A percentile compares a stretch with the other conserved stretches of the same genome.
phyloP scores from a whole-genome alignment of 2,113 vertebrate species.

The Labrus mixtus region DNA sequence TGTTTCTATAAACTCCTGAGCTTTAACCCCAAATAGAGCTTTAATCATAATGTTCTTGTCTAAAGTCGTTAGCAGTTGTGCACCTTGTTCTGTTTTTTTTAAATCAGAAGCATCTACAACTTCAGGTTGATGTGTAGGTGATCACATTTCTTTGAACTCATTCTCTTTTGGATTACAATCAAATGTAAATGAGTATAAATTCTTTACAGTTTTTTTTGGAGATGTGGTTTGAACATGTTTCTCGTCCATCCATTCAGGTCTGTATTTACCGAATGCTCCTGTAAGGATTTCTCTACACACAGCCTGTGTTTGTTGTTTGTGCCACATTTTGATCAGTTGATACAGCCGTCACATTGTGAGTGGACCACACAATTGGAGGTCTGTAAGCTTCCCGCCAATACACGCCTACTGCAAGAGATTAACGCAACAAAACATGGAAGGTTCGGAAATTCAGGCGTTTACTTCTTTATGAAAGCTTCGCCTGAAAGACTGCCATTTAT shows the following conservation, averaged over 20 bases:
- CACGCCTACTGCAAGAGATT: conserved; percentile 9
- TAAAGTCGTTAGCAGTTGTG: conserved; percentile 11
- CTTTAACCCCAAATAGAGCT: conserved; percentile 11
- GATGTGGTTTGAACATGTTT: conserved; percentile 11
- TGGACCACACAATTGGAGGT: conserved; percentile 5
- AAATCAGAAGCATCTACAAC: conserved; percentile 15
- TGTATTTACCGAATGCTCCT: background rate
- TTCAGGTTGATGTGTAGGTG: conserved; percentile 1
- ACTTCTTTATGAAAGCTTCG: conserved; percentile 5
- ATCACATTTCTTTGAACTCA: conserved; percentile 5
- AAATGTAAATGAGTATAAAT: conserved; percentile 38
- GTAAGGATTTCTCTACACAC: background rate
- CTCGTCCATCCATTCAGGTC: background rate
- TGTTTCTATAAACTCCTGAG: background rate
- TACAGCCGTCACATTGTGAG: conserved; percentile 34
- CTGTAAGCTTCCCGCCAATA: conserved; percentile 13
- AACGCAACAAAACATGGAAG: conserved; percentile 6
- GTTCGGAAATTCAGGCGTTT: background rate
- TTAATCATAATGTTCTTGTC: background rate
- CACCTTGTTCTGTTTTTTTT: conserved; percentile 34
- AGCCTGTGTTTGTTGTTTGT: conserved; percentile 32
- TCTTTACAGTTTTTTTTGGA: conserved; percentile 1
- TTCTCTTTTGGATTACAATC: conserved; percentile 39
- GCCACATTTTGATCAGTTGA: conserved; percentile 36
- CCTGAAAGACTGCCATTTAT: background rate